These are phyloP conservation scores for Epirrita christyi DNA, from an alignment of 2,888 invertebrate genomes.

Conservation along the genomic window DNA sequence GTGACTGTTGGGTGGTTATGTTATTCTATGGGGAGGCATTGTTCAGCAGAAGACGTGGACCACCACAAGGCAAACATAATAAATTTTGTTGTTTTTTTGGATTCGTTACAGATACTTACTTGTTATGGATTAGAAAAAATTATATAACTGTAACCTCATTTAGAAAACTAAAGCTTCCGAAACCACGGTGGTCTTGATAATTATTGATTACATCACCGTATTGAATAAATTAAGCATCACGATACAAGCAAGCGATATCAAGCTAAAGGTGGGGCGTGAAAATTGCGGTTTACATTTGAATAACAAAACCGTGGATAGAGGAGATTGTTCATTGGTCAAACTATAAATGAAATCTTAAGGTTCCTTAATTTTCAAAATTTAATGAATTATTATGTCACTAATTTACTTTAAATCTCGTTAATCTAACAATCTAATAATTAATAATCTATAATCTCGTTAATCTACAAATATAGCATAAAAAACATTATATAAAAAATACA, in stretches of 20 bases:
- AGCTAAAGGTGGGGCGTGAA: constrained; percentile 28
- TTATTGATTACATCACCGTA: constrained; percentile 25
- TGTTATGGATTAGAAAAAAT: constrained; percentile 9
- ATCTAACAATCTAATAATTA: too few relatives aligned
- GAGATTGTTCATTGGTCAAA: constrained; percentile 9
- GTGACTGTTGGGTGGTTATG: too few relatives aligned
- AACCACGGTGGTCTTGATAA: constrained; percentile 17
- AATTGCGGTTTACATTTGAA: constrained; percentile 26
- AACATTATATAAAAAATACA: too few relatives aligned
- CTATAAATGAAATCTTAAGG: too few relatives aligned
- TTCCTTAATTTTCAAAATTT: too few relatives aligned
- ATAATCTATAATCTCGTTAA: too few relatives aligned
- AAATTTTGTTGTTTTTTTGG: background rate
- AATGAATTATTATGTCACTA: too few relatives aligned
- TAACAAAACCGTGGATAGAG: constrained; percentile 13
- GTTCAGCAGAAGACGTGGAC: too few relatives aligned
- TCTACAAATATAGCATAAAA: too few relatives aligned
- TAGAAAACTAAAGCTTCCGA: constrained; percentile 1
- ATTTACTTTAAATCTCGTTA: too few relatives aligned
- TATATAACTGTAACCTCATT: constrained; percentile 20
- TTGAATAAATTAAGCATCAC: constrained; percentile 27
- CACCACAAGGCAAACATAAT: too few relatives aligned
- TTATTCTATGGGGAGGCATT: too few relatives aligned
- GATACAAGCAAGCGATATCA: constrained; percentile 17
- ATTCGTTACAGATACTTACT: background rate